Conservation (phyloP, 2,797 vertebrate genomes). For the Oreochromis mossambicus region DNA sequence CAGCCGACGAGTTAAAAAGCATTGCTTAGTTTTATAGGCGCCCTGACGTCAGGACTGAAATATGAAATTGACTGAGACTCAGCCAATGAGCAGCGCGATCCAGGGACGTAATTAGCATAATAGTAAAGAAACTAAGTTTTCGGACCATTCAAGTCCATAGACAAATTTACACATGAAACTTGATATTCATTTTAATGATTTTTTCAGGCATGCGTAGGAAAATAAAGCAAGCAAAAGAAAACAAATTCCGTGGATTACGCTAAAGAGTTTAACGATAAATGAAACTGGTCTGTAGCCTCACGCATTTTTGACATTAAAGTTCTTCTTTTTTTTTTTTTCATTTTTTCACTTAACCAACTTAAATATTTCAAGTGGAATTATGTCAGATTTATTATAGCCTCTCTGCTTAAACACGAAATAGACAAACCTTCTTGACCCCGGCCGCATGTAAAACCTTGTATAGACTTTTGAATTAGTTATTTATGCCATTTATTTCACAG, state of each 20-base stretch:
- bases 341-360: neutral
- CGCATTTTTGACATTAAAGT: neutral
- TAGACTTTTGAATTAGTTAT: neutral
- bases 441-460: neutral
- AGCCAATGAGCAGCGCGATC: constrained; percentile 83
- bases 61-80: constrained; percentile 84
- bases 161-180: constrained; percentile 80
- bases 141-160: constrained; percentile 79
- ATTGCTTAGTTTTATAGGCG: constrained; percentile 95
- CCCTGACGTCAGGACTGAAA: constrained; percentile 89
- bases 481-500: neutral
- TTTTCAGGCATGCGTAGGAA: neutral
- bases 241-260: neutral
- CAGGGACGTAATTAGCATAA: constrained; percentile 87
- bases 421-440: neutral
- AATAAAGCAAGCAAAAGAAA: neutral
- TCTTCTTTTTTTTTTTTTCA: neutral
- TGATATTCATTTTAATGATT: neutral
- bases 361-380: neutral
- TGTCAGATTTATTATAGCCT: neutral
- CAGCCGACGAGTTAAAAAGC: constrained; percentile 95
- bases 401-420: neutral
- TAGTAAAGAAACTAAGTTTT: constrained; percentile 87
- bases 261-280: neutral
- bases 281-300: neutral